Conservation (phyloP, 2,113 vertebrate species). For the Pangasianodon gigas region DNA sequence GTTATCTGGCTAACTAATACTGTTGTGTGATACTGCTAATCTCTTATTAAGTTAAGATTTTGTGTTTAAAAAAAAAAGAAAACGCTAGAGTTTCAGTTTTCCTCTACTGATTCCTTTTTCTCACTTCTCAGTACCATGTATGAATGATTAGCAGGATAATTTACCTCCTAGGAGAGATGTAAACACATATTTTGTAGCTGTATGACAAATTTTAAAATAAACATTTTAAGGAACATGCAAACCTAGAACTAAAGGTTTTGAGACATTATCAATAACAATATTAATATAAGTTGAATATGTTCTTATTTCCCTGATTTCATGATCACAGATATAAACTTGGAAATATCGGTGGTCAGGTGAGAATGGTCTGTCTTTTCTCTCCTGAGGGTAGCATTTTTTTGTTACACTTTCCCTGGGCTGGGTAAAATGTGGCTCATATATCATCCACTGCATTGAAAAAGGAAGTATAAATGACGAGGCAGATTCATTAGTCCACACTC, state of each 20-base stretch:
- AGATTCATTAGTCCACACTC: conserved; percentile 23
- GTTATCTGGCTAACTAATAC: neutral
- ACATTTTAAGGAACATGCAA: neutral
- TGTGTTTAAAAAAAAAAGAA: neutral
- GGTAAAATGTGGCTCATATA: conserved; percentile 32
- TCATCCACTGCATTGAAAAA: conserved; percentile 27
- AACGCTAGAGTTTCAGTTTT: neutral
- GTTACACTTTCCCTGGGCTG: neutral
- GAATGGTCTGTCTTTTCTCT: neutral
- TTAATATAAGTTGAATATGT: neutral
- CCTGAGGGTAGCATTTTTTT: neutral
- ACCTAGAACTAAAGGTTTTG: neutral
- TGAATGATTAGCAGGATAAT: neutral
- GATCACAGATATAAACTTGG: neutral
- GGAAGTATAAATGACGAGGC: conserved; percentile 48
- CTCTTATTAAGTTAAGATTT: neutral
- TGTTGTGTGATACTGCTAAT: neutral
- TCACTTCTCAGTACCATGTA: neutral
- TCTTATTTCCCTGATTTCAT: neutral
- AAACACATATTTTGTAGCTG: neutral
- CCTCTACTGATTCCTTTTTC: neutral
- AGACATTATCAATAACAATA: neutral
- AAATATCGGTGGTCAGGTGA: neutral
- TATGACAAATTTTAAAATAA: neutral
- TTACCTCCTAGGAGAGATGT: neutral